Base-by-base conservation (phyloP, 2,888 invertebrate genomes). In the Onchidella celtica region DNA sequence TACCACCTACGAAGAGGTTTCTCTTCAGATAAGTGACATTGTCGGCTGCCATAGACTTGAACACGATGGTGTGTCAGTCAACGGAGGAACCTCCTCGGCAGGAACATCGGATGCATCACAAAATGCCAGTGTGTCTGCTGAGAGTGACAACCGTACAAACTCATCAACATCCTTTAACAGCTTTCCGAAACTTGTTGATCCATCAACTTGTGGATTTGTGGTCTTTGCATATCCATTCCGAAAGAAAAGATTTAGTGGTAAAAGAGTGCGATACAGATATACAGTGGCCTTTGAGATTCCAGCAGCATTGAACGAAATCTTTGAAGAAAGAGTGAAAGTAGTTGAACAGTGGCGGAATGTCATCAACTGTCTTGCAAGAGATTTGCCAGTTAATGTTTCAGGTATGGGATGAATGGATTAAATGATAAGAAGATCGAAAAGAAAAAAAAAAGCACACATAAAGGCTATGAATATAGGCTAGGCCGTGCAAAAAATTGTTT, bases 181-280 rank as follows among this genome's bases (percentile, higher is more conserved):
- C 24, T 61, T 72, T 59, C 72, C 29, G 29, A 27, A 6, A 11
- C 27, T 17, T 47, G 34, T 27, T 29, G 70, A 63, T 61, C 38
- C 63, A 66, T 36, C 63, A 9, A 81, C 81, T 14, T 87, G 88
- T 65, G 91, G 89, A 80, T 85, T 92, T 24, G 88, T 90, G 9
- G 73, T 92, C 6, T 92, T 89, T 87, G 86, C 89, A 3, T 92
- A 92, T 81, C 91, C 91, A 3, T 87, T 89, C 73, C 85, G 85
- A 73, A 90, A 88, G 82, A 90, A 89, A 82, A n/a, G 90, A 4
- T 87, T 89, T 38, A 87, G 87, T 77, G 89, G 89, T 55, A 89
- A 89, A 80, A 86, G 83, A 76, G 80, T 86, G 24, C 85, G 92
- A 55, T 83, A 85, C 65, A 84, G 90, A 83, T 79, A 87, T 40